Evolutionary conservation across 2,888 invertebrate species (phyloP), one percentile per base, ranked within the genome.

Genomic region (Dastarcus helophoroides): DNA sequence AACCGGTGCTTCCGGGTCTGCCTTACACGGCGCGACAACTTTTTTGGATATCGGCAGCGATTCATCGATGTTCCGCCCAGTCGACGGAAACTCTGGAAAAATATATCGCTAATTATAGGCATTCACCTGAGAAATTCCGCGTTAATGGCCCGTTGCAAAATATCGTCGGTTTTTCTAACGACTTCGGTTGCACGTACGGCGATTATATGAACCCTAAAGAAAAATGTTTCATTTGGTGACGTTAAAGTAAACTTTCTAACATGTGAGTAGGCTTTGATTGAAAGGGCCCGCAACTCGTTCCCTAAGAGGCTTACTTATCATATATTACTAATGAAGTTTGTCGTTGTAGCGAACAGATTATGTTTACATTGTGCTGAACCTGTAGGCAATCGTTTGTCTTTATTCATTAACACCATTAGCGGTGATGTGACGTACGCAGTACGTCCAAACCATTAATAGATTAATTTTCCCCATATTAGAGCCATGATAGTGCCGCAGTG

Each of bases 1-100:
- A 71, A 31, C 64, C 53, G 5, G 40, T 45, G 17, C 42, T 88
- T 16, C 86, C 88, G 0, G 86, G 84, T 1, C 63, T 88, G 1
- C 54, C 58, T 27, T 82, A 73, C 51, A 65, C 73, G 1, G 75
- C 79, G 0, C 67, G 67, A 58, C 74, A 71, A 70, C 65, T 77
- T 62, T 86, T 85, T 66, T 86, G 85, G 85, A 65, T 86, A 49
- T 76, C 81, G 36, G 78, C 83, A 1, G 84, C 82, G 2, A 77
- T 84, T 62, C 80, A 81, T 3, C 88, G 86, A 82, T 90, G 90
- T 60, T 74, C 81, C 8, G 81, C 79, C 42, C 79, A 79, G 58
- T 67, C 76, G 38, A 69, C 70, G 49, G 64, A 43, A 28, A 42
- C 48, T 26, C 29, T 86, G 40, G 80, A 80, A 56, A 66, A 77